Conservation (phyloP, 2,113 vertebrate genomes). For the Tachuris rubrigastra region DNA sequence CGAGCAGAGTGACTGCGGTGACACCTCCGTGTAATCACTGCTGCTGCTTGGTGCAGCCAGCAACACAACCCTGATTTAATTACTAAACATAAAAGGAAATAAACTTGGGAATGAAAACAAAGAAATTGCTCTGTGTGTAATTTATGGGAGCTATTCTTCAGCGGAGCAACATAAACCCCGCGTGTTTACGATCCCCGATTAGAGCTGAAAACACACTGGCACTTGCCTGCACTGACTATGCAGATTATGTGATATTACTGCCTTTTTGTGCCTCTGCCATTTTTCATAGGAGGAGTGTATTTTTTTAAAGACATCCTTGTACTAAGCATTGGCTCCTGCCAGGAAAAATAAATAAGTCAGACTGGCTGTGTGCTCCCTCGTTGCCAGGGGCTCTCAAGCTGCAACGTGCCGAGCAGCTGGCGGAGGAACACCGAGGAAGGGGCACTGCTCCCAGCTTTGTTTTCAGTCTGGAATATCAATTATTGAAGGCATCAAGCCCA, state of each 20-base stretch:
- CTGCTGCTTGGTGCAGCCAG: background rate
- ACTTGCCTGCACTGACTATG: background rate
- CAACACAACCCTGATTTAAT: background rate
- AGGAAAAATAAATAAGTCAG: background rate
- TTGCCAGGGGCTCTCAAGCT: background rate
- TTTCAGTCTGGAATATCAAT: background rate
- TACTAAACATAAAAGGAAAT: conserved; percentile 21
- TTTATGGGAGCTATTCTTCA: background rate
- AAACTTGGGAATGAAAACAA: background rate
- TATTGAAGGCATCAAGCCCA: background rate
- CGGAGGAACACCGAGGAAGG: background rate
- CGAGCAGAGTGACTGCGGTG: accelerated
- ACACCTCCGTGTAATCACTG: background rate
- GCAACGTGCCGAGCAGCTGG: background rate
- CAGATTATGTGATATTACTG: background rate
- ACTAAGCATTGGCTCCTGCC: background rate
- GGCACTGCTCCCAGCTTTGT: background rate
- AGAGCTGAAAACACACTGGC: background rate
- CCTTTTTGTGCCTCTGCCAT: background rate
- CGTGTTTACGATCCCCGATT: background rate
- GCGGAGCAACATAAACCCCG: background rate
- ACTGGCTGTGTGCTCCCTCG: background rate
- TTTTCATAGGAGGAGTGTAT: background rate
- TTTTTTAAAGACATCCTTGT: background rate
- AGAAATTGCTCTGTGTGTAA: background rate